Conservation (phyloP, 2,797 vertebrate species). For the Alectoris magna region DNA sequence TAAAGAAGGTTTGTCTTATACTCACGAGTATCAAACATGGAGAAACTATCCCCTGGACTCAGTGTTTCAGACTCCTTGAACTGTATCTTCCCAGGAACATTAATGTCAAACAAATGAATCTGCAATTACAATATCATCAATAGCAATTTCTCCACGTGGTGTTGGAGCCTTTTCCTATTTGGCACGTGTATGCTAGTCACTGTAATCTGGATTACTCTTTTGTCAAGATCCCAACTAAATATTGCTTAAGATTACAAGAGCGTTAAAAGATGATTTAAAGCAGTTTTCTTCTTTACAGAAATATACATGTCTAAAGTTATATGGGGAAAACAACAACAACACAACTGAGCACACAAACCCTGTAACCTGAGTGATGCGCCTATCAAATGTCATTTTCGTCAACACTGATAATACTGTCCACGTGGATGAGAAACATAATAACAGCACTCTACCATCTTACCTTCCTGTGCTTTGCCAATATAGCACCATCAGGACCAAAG, state of each 20-base stretch:
- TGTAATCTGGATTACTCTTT: neutral
- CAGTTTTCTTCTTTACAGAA: neutral
- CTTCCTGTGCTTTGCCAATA: slow-evolving; percentile 94
- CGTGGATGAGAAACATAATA: neutral
- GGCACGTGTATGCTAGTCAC: neutral
- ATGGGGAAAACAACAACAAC: neutral
- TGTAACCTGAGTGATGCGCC: neutral
- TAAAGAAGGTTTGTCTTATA: slow-evolving; percentile 56
- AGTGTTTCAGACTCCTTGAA: slow-evolving; percentile 96
- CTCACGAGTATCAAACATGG: slow-evolving; percentile 93
- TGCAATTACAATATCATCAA: slow-evolving; percentile 66
- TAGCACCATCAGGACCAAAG: slow-evolving; percentile 91
- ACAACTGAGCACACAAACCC: neutral
- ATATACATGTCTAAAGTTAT: neutral
- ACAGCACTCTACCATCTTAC: slow-evolving; percentile 68
- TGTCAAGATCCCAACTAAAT: neutral
- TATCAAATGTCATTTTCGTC: neutral
- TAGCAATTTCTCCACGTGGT: neutral
- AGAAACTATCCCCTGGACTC: slow-evolving; percentile 89
- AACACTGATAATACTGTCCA: neutral
- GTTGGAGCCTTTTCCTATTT: neutral
- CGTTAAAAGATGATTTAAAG: neutral
- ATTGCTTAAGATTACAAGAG: neutral
- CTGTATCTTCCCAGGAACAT: slow-evolving; percentile 93
- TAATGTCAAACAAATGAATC: slow-evolving; percentile 97